Base-by-base conservation (phyloP, 2,888 invertebrate species). In the Eupithecia pulchellata region DNA sequence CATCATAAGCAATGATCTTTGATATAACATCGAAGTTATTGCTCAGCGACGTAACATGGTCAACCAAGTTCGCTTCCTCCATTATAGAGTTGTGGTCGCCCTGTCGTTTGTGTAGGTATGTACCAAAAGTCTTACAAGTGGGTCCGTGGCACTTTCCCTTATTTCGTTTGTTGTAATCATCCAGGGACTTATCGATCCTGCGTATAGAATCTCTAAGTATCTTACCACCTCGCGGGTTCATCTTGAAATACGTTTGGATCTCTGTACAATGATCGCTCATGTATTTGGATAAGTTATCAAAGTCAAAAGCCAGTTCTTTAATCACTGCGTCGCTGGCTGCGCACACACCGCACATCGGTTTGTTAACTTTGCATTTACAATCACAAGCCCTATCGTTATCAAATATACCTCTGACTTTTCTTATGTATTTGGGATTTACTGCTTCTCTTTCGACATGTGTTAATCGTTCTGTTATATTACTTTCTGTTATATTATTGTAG, bases 201-300 rank as follows among this genome's bases (percentile, higher is more conserved):
- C 83, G 86, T 0, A 93, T 89, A 0, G 85, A 76, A 29, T 92
- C 88, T 78, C 85, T 84, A 1, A 93, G 76, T 72, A 87, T 89
- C 63, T 87, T 86, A 0, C 92, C 92, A 1, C 89, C 91, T 1
- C 71, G 84, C 0, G 93, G 93, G 69, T 92, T 92, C 84, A 88
- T 86, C 84, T 84, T 86, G 64, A 92, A 93, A 75, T 80, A 93
- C 0, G 89, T 90, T 77, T 92, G 91, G 67, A 93, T 89, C 77
- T 92, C 93, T 2, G 89, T 89, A 69, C 91, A 92, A 75, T 93
- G 92, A 20, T 89, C 88, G 6, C 77, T 82, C 86, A 92, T 91
- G 60, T 86, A 93, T 14, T 84, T 79, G 0, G 87, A 86, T 61
- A 93, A 73, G 66, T 90, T 89, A 9, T 91, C 85, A 34, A 93